Base-by-base conservation (phyloP, 1,140 invertebrate genomes). In the Drosophila leontia region DNA sequence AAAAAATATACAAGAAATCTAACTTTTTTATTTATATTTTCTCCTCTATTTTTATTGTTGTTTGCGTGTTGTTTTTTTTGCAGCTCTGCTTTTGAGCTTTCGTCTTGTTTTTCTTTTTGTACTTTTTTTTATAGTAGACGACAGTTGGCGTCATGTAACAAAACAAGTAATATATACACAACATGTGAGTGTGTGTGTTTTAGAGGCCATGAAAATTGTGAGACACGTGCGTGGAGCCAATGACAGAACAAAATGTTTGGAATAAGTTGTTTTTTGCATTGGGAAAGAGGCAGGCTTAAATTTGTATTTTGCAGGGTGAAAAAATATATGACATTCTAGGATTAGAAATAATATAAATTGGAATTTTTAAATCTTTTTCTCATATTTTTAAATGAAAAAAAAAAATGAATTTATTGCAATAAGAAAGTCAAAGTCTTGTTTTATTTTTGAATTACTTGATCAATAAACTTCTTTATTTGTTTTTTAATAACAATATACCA, bases 151-250 rank as follows among this genome's bases (percentile, higher is more conserved):
- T 67, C 74, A 67, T 76, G 74, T 75, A 77, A 77, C 48, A 59
- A 77, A 77, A 72, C 67, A 72, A 72, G 70, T 72, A 72, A 72
- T 72, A 74, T 72, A 59, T 71, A 42, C 53, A 67, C 44, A 55
- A 51, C 42, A 57, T 34, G 44, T 26, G 32, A 47, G 29, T 72
- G 55, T 35, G 42, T 37, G 55, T 57, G 37, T 60, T 72, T 60
- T 72, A 74, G 74, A 82, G 70, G 62, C 67, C 80, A 59, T 83
- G 86, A 83, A 87, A 80, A 83, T 82, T 65, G 76, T 63, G 61
- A 82, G 80, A 83, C 84, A 87, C 84, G 83, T 87, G 83, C 80
- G 68, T 74, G 76, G 67, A 85, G 70, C 55, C 55, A 72, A 72
- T 72, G 69, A 75, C 68, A 75, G 62, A 80, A 68, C 55, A 68